Base-by-base conservation (phyloP, 1,140 invertebrate genomes). In the Brachionus sp. region DNA sequence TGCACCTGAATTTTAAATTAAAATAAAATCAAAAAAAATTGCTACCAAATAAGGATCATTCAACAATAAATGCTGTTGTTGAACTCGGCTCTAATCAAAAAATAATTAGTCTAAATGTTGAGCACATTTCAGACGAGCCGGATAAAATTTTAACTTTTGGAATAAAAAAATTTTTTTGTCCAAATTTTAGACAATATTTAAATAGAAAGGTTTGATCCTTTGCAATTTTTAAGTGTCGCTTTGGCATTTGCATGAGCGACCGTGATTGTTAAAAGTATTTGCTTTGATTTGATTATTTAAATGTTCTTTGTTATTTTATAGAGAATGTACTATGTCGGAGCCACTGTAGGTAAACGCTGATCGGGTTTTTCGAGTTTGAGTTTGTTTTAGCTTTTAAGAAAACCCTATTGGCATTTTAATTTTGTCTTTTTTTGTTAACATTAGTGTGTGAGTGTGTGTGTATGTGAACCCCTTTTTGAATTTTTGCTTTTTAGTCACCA, bases 271-370 rank as follows among this genome's bases (percentile, higher is more conserved):
- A 13, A 12, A 66, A 66, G 33, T 66, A 33, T 33, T 33, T 33
- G 64, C 29, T 37, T 66, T 33, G 64, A 66, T 5, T 66, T 33
- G 25, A 66, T 66, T 66, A 66, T 75, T 23, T 46, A 25, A 75
- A 75, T 75, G 39, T 75, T 75, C 9, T 46, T 75, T 25, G 6
- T 75, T 46, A 39, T 66, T 50, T 39, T 70, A 82, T 57, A 82
- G 80, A 82, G 50, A 82, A 82, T 82, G 80, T 82, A 82, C 25
- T 82, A 82, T 50, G 66, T 82, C 12, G 80, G 57, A 68, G 80
- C 80, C 12, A 82, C 80, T 68, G 80, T 82, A 82, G 57, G 80
- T 82, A 37, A 46, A 35, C 42, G 57, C 50, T 33, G 37, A 44
- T 66, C 19, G 57, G 33, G 37, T 66, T 82, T 82, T 82, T 82